phyloP scores from a whole-genome alignment of 2,888 invertebrate species.

The Oxytorus armatus region DNA sequence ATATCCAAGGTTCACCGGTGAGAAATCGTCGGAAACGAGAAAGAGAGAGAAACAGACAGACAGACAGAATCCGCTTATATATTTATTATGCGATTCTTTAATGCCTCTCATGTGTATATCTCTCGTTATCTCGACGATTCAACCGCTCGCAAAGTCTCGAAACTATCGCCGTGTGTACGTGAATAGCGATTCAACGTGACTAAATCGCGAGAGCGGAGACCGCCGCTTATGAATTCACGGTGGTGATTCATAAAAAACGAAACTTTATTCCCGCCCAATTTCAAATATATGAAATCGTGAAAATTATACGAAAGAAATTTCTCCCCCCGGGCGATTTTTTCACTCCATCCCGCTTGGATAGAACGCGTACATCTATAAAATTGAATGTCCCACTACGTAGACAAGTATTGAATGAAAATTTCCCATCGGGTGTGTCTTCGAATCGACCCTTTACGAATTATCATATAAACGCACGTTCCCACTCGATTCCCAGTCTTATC shows the following conservation, averaged over 20 bases:
- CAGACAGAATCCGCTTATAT: constrained; percentile 11
- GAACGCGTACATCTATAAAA: constrained; percentile 7
- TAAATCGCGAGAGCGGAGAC: not conserved
- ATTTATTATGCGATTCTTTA: constrained; percentile 27
- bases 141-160: not conserved
- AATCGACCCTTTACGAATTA: no score
- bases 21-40: constrained; percentile 28
- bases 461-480: no score
- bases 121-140: constrained; percentile 6
- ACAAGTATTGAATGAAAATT: no score
- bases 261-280: constrained; percentile 10
- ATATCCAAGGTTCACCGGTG: constrained; percentile 22
- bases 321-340: no score
- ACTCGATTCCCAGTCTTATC: no score
- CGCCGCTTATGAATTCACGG: no score
- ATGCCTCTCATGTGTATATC: not conserved
- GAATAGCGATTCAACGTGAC: constrained; percentile 20
- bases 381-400: constrained; percentile 3
- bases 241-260: not conserved
- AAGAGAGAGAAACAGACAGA: no score
- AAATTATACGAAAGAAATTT: not conserved
- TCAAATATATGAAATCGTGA: not conserved
- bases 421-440: no score
- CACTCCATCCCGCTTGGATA: not conserved
- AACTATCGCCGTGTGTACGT: constrained; percentile 20